Evolutionary conservation across 2,888 invertebrate species (phyloP), one percentile per base, ranked within the genome.

Genomic region (Pyrochroa serraticornis): DNA sequence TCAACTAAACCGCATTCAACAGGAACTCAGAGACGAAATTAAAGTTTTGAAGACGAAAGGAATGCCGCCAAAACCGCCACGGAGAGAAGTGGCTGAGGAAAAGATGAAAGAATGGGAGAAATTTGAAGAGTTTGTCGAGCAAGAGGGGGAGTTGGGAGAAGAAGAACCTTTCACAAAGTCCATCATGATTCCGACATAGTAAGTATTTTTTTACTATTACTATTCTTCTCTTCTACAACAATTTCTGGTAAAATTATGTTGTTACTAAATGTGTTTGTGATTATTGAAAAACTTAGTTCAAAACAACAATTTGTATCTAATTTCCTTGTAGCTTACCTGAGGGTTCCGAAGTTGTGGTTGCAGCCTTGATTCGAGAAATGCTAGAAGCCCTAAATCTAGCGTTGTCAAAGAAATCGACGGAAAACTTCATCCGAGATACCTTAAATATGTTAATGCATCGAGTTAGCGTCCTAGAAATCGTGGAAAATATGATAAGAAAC

Each of bases 21-120:
- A 22, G 46, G 68, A 69, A 31, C 63, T 68, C 30, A 67, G 65
- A 52, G 68, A 65, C n/a, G 71, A 71, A 67, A 77, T 77, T 37
- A 74, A 71, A 64, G 67, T 67, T 53, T 62, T 78, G 34, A 75
- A 70, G 55, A 75, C 75, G 5, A 79, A 79, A 70, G 75, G 76
- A 13, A 58, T 70, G 35, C 60, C 69, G 7, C 45, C 36, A 46
- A 59, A 65, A 63, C 54, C 48, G 9, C 55, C 57, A 44, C 45
- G 64, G 6, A 62, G 65, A 48, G 56, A 65, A 7, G 10, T 64
- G 2, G 43, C 45, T 7, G 65, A 62, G 47, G 59, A 63, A 22
- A 64, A 56, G 51, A 50, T 48, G 35, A 60, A 63, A 37, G 65
- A 60, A n/a, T 44, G 36, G 6, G 49, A 57, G 30, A 56, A 63